Evolutionary conservation across 2,888 invertebrate genomes (phyloP), one percentile per base, ranked within the genome.

Genomic region (Aporophyla lueneburgensis): DNA sequence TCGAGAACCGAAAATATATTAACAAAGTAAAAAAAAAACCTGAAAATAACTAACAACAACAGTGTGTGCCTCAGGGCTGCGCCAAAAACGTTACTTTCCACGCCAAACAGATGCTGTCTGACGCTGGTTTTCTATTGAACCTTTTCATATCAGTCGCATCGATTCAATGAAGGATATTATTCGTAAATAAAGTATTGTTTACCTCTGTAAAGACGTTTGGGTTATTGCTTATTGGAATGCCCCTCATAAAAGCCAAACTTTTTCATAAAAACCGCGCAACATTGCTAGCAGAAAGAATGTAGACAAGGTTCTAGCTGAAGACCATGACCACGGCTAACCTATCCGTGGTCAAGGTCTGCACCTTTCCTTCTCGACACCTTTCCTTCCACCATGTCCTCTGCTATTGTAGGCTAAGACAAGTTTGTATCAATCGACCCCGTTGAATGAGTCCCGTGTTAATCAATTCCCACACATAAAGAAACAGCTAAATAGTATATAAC

Each of bases 121-220:
- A 33, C 33, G 33, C 33, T 33, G 33, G 33, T 33, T 33, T 33
- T 33, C 33, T 33, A 33, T 2, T 33, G 33, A 33, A 33, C 33
- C 33, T 19, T 24, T 71, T 19, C 14, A 80, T 27, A 61, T 59
- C 14, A 16, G 4, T 27, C 14, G n/a, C 27, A 54, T 27, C 27
- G 14, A 71, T 58, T 62, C 5, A 27, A 6, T 54, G 12, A 49
- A 56, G n/a, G 49, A 73, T 40, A 54, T 43, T 24, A 19, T 12
- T 33, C 33, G 58, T 70, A 59, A 79, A 80, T 73, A 80, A 74
- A 16, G n/a, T 40, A 80, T 81, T 62, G 76, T 74, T 81, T 81
- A 54, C 74, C 7, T 43, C 16, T 5, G 33, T 10, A 14, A 74
- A 16, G 16, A 51, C 74, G 56, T 56, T 81, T 62, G 27, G n/a